Evolutionary conservation across 2,888 invertebrate genomes (phyloP).

Genomic region (Andrena bucephala): DNA sequence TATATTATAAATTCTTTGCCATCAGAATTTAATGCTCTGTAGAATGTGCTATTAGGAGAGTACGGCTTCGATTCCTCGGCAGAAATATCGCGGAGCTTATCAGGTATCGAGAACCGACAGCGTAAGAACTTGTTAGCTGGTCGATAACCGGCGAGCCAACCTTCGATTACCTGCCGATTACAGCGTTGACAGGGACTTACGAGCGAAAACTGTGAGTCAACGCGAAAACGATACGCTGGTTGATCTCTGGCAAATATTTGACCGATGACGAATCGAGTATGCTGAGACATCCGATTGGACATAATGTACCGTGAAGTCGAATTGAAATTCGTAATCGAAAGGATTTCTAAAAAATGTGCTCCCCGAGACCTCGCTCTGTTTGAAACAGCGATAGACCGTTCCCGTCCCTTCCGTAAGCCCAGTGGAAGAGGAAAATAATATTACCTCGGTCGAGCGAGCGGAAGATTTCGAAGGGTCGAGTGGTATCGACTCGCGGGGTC

Average conservation of each 20-base stretch:
- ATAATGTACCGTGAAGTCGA: neutral
- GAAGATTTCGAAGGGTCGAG: slow-evolving; percentile 55
- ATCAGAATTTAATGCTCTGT: too few relatives aligned
- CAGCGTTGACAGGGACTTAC: slow-evolving; percentile 23
- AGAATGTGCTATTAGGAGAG: too few relatives aligned
- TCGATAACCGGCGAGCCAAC: slow-evolving; percentile 25
- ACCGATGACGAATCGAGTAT: slow-evolving; percentile 1
- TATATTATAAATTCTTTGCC: too few relatives aligned
- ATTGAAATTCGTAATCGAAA: neutral
- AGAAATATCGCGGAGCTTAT: slow-evolving; percentile 24
- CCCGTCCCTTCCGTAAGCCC: slow-evolving; percentile 29
- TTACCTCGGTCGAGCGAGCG: slow-evolving; percentile 49
- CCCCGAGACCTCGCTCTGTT: neutral
- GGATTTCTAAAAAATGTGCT: neutral
- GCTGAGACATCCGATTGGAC: neutral
- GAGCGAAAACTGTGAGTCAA: slow-evolving; percentile 24
- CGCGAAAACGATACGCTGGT: slow-evolving; percentile 26
- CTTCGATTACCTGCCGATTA: slow-evolving; percentile 39
- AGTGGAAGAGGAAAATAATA: slow-evolving; percentile 53
- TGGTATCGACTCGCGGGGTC: slow-evolving; percentile 56
- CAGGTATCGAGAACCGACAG: neutral
- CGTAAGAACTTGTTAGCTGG: neutral
- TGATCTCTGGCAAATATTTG: slow-evolving; percentile 1
- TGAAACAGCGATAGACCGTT: neutral
- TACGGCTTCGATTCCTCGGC: neutral